phyloP scores from a whole-genome alignment of 2,113 vertebrate genomes.

The Scytalopus superciliaris region DNA sequence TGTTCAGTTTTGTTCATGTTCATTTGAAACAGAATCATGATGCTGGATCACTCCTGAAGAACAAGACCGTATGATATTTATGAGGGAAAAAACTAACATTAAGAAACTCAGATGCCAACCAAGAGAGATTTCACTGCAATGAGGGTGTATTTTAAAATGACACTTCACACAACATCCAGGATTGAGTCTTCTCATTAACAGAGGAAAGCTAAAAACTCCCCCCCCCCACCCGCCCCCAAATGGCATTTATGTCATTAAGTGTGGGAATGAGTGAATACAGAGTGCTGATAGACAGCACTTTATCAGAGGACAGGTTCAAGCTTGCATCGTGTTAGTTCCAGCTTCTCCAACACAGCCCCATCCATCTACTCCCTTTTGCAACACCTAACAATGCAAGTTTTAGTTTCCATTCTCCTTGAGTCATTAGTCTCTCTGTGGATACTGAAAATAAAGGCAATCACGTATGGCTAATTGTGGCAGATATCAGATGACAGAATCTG shows the following conservation, averaged over 20 bases:
- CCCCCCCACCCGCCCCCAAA: not conserved
- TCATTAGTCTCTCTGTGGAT: not conserved
- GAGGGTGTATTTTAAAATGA: not conserved
- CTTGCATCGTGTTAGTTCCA: not conserved
- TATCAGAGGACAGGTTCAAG: not conserved
- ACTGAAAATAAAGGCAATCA: constrained; percentile 8
- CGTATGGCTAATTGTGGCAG: not conserved
- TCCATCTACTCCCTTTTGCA: not conserved
- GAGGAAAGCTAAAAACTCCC: not conserved
- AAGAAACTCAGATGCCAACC: not conserved
- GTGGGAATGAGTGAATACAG: not conserved
- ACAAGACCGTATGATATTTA: not conserved
- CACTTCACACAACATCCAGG: not conserved
- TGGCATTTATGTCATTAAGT: not conserved
- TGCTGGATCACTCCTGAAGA: not conserved
- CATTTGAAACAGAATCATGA: not conserved
- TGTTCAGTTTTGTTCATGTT: not conserved
- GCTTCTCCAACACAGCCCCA: not conserved
- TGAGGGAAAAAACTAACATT: accelerated
- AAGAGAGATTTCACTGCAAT: not conserved
- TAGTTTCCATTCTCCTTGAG: not conserved
- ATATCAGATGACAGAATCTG: not conserved
- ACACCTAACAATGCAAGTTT: not conserved
- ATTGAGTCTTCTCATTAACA: not conserved
- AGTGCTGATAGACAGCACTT: not conserved